Conservation (phyloP, 2,113 vertebrate species). For the Carassius carassius region DNA sequence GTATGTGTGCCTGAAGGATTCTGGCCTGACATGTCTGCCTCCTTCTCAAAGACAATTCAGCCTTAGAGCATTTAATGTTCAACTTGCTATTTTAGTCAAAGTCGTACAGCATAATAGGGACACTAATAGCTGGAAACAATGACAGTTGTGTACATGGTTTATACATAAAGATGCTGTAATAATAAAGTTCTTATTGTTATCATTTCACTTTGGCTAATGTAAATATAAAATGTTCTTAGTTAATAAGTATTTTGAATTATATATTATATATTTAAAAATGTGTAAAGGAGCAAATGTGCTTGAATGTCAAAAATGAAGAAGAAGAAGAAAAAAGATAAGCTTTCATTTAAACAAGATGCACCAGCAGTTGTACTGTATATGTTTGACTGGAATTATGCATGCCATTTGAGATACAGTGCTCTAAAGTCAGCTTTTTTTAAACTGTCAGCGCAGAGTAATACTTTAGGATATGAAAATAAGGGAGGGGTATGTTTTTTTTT, state of each 20-base stretch:
- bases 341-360: background rate
- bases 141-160: background rate
- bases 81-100: conserved; percentile 8
- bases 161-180: background rate
- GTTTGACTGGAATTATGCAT: background rate
- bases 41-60: conserved; percentile 8
- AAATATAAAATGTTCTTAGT: background rate
- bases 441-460: background rate
- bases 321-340: background rate
- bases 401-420: background rate
- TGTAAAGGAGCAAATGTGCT: background rate
- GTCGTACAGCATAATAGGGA: background rate
- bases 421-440: conserved; percentile 5
- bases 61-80: background rate
- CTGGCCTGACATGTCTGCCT: background rate
- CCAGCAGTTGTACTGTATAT: background rate
- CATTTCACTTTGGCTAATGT: background rate
- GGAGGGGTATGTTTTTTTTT: background rate
- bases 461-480: too few relatives aligned
- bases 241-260: background rate
- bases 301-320: background rate
- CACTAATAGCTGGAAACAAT: conserved; percentile 8
- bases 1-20: background rate
- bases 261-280: background rate
- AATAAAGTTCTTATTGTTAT: background rate